Conservation (phyloP, 2,113 vertebrate genomes). For the Echinops telfairi region DNA sequence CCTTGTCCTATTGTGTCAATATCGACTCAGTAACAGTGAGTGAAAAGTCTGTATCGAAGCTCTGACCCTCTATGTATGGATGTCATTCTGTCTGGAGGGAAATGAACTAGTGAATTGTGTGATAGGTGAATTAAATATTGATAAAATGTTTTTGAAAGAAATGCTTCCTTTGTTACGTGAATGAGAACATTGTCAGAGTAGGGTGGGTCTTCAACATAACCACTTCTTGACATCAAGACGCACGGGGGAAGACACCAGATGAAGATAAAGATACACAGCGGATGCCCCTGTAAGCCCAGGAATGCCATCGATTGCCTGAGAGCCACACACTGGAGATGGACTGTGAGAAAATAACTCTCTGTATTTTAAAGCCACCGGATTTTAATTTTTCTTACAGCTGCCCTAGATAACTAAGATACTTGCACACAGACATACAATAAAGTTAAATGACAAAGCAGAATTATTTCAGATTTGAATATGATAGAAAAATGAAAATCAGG, state of each 20-base stretch:
- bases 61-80: not conserved
- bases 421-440: too few species aligned
- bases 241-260: not conserved
- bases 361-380: too few species aligned
- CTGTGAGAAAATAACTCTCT: too few species aligned
- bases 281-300: not conserved
- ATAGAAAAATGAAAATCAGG: conserved; percentile 9
- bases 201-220: not conserved
- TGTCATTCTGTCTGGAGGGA: not conserved
- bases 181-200: not conserved
- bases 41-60: not conserved
- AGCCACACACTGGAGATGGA: too few species aligned
- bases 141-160: not conserved
- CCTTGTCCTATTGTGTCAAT: too few species aligned
- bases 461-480: not conserved
- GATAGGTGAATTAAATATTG: too few species aligned
- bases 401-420: too few species aligned
- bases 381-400: too few species aligned
- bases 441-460: not conserved
- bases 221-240: not conserved
- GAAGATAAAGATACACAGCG: not conserved
- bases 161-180: not conserved
- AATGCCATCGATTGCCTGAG: not conserved
- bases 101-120: too few species aligned
- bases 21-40: too few species aligned